These are phyloP conservation scores for Crypturellus tataupa DNA, from an alignment of 2,797 vertebrate species.

Conservation along the genomic window DNA sequence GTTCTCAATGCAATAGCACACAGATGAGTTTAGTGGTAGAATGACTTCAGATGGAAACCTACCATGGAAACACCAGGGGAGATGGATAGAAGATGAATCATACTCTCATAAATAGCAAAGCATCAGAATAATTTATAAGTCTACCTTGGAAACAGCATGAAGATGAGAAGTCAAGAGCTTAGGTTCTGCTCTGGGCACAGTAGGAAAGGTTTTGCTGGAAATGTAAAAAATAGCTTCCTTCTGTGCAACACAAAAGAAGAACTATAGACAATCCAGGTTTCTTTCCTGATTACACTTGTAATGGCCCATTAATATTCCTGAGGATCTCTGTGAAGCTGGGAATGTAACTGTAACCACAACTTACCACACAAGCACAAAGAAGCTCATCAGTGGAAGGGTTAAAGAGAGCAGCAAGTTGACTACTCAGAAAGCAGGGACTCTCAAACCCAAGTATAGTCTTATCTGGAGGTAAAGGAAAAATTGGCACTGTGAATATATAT, in stretches of 20 bases:
- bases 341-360: neutral
- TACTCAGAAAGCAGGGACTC: neutral
- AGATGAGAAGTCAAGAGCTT: neutral
- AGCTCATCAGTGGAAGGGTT: neutral
- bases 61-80: neutral
- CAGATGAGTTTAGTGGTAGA: neutral
- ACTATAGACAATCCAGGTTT: neutral
- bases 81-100: neutral
- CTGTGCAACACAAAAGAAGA: neutral
- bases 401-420: neutral
- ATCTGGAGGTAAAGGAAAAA: neutral
- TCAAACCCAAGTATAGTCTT: neutral
- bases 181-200: neutral
- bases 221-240: neutral
- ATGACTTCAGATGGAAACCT: neutral
- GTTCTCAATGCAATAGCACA: neutral
- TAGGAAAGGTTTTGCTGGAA: neutral
- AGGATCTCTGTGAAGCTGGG: neutral
- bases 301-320: neutral
- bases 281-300: neutral
- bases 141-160: neutral
- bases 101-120: neutral
- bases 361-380: neutral
- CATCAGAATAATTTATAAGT: neutral
- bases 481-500: neutral